A percentile compares a stretch with the other conserved stretches of the same genome.
Evolutionary conservation across 37 sponge, comb jelly and placozoan species (phyloP).

Genomic region (Cladorhizidae sp.): DNA sequence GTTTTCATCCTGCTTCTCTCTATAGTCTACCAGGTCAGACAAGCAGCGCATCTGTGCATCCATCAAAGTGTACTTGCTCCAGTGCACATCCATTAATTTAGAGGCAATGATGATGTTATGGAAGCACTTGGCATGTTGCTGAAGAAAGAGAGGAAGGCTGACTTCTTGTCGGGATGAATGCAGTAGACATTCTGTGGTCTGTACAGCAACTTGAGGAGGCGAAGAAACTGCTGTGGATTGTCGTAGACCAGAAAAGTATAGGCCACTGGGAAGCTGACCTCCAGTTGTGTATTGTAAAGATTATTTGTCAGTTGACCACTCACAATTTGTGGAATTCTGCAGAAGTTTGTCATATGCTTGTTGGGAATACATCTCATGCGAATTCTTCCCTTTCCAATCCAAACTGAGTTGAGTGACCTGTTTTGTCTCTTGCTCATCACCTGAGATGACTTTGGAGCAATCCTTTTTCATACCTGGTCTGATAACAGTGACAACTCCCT

Average conservation of each 20-base stretch:
- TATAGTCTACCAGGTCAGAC: neutral
- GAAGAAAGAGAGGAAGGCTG: neutral
- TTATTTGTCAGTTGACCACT: slow-evolving; percentile 12
- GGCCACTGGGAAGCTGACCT: slow-evolving; percentile 25
- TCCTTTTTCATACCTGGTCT: neutral
- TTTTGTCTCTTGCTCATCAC: neutral
- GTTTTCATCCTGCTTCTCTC: neutral
- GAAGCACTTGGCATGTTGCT: slow-evolving; percentile 19
- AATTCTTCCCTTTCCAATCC: neutral
- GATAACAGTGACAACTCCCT: slow-evolving; percentile 20
- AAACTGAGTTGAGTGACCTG: neutral
- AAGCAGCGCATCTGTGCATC: slow-evolving; percentile 47
- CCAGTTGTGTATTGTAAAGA: slow-evolving; percentile 20
- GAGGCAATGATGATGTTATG: slow-evolving; percentile 24
- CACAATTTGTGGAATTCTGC: neutral
- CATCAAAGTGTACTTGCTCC: slow-evolving; percentile 25
- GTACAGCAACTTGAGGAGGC: slow-evolving; percentile 27
- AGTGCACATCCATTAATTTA: slow-evolving; percentile 10
- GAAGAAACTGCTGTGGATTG: slow-evolving; percentile 20
- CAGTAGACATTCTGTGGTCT: slow-evolving; percentile 53
- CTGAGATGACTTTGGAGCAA: slow-evolving; percentile 13
- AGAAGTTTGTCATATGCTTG: neutral
- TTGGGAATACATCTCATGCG: neutral
- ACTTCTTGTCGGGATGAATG: slow-evolving; percentile 35
- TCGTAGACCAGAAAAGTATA: slow-evolving; percentile 14